These are phyloP conservation scores for Fulica atra DNA, from an alignment of 2,113 vertebrate genomes.

Conservation along the genomic window DNA sequence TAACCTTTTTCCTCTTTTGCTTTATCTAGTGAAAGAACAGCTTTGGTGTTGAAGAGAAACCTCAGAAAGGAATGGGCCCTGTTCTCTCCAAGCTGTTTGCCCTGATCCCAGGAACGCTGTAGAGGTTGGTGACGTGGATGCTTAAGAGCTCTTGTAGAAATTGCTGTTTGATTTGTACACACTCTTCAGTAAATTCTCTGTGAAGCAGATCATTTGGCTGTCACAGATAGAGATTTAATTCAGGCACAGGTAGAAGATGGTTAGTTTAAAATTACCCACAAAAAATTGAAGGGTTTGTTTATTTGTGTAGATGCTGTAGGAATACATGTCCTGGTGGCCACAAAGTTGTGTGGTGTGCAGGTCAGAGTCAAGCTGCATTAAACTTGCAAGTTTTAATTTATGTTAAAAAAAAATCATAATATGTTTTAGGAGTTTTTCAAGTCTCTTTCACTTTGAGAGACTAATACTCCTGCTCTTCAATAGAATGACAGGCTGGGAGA, in stretches of 20 bases:
- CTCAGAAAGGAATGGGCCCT: slow-evolving; percentile 34
- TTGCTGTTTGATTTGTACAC: slow-evolving; percentile 3
- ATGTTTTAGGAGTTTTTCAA: not conserved
- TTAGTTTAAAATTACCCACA: not conserved
- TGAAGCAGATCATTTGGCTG: slow-evolving; percentile 2
- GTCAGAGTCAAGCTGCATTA: not conserved
- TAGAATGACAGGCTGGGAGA: not conserved
- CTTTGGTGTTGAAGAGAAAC: slow-evolving; percentile 43
- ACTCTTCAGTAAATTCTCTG: not conserved
- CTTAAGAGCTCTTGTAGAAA: slow-evolving; percentile 3
- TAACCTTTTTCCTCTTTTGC: slow-evolving; percentile 31
- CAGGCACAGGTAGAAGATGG: not conserved
- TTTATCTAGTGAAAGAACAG: slow-evolving; percentile 22
- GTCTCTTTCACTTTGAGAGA: not conserved
- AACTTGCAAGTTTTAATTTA: not conserved
- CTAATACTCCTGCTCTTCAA: not conserved
- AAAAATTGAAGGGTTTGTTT: not conserved
- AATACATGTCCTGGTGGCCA: not conserved
- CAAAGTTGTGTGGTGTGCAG: not conserved
- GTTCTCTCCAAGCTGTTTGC: slow-evolving; percentile 37
- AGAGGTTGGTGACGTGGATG: slow-evolving; percentile 45
- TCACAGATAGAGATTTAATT: not conserved
- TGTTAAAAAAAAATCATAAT: not conserved
- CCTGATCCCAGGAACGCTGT: slow-evolving; percentile 45
- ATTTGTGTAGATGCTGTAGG: not conserved